Base-by-base conservation (phyloP, 2,888 invertebrate species). In the Polydrusus cervinus region DNA sequence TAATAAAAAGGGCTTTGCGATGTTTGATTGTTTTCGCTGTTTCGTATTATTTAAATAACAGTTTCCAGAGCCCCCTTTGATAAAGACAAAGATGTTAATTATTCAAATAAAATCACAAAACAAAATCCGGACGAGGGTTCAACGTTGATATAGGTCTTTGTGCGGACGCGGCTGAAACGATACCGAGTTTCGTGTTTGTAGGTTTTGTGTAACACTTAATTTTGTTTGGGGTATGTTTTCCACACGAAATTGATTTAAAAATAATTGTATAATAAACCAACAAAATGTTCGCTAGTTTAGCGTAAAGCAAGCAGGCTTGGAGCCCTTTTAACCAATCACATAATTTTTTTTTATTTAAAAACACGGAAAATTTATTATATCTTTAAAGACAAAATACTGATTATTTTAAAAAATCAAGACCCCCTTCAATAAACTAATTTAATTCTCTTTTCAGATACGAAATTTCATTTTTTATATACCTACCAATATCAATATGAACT, bases 121-220 rank as follows among this genome's bases (percentile, higher is more conserved):
- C 53, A 30, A 53, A 49, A 25, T 20, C 25, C 9, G 47, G n/a
- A 62, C 62, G 25, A 43, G 62, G 62, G 62, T 62, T 25, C 9
- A 40, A 62, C 62, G 20, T 62, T 62, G 62, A 62, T 62, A 62
- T 47, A 25, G 62, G 62, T 62, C 40, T 51, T 51, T 51, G 51
- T 51, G 51, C 10, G 18, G 51, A 51, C 20, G 53, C 7, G 13
- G 51, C 20, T 10, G 18, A 51, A 14, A 20, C 20, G 18, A 6
- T 20, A 20, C 51, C 8, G 20, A 9, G 51, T 51, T 20, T 51
- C 20, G 51, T 20, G 51, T 20, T 18, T 20, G 10, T 51, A 9
- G 51, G 18, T 51, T 18, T 18, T 51, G n/a, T 51, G 18, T 11
- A 16, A 10, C 3, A 20, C 11, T 51, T 49, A 49, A 16, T 51